These are phyloP conservation scores for Allygus modestus DNA, from an alignment of 2,888 invertebrate genomes.

Conservation along the genomic window DNA sequence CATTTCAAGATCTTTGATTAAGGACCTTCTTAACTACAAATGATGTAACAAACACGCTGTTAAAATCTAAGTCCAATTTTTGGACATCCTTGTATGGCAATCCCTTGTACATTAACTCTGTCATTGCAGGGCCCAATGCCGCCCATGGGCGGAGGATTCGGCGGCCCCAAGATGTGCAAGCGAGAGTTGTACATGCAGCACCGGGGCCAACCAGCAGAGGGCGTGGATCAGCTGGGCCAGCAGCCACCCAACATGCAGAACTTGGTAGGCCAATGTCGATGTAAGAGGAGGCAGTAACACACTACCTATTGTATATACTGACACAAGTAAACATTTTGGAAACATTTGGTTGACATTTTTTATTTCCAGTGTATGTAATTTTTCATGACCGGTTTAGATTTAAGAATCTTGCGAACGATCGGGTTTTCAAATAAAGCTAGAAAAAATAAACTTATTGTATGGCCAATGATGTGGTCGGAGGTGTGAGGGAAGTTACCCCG, in stretches of 20 bases:
- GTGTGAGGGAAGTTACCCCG: too few species aligned
- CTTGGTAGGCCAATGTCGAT: slow-evolving; percentile 55
- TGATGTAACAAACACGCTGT: too few species aligned
- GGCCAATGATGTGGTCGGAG: too few species aligned
- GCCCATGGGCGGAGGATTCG: not conserved
- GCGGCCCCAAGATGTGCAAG: slow-evolving; percentile 32
- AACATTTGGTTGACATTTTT: slow-evolving; percentile 6
- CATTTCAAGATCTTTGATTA: too few species aligned
- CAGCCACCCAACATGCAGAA: slow-evolving; percentile 3
- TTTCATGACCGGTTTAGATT: too few species aligned
- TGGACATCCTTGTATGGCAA: too few species aligned
- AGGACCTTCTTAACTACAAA: too few species aligned
- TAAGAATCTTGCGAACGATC: too few species aligned
- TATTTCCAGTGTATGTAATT: not conserved
- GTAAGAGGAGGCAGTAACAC: slow-evolving; percentile 33
- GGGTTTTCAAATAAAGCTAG: too few species aligned
- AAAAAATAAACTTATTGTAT: too few species aligned
- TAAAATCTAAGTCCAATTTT: too few species aligned
- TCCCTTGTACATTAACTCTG: too few species aligned
- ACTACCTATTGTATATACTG: slow-evolving; percentile 15
- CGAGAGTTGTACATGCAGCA: slow-evolving; percentile 46
- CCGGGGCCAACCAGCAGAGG: slow-evolving; percentile 15
- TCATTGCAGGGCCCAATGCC: not conserved
- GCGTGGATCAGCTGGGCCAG: not conserved
- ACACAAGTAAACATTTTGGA: not conserved